Base-by-base conservation (phyloP, 2,888 invertebrate genomes). In the Macrophya alboannulata region DNA sequence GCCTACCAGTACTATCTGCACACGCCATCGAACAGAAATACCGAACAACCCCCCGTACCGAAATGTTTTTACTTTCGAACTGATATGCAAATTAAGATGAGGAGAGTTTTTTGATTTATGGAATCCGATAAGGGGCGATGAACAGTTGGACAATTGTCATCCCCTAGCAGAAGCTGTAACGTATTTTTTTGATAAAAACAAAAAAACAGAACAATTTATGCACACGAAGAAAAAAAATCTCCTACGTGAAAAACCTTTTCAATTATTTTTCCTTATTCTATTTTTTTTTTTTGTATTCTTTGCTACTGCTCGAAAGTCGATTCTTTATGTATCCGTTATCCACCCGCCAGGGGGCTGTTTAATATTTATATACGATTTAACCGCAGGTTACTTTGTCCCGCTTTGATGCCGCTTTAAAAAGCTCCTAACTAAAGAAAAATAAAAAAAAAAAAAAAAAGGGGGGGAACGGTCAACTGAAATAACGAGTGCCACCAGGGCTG, bases 361-460 rank as follows among this genome's bases (percentile, higher is more conserved):
- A 59, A 48, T 79, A 79, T 79, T 79, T 59, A 72, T 72, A 72
- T 12, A 1, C n/a, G 72, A 72, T 72, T 43, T 21, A 72, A 25
- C 48, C 37, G 37, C 79, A 31, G 4, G 45, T 79, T 79, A 79
- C 40, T 59, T 62, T 40, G 31, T 48, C 48, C 3, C 21, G 55
- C 59, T 40, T 79, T 55, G 72, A 72, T 43, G 45, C 9, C 21
- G 43, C 40, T 74, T 31, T 74, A 74, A 74, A 74, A 74, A 74
- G 45, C 72, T 45, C 45, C 72, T 74, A 45, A 21, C 72, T 74
- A 9, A 74, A 31, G 3, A 31, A 31, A 31, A 31, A 31, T 1
- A 31, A 31, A 31, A 31, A 31, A 31, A 31, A 31, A 31, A 31
- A 31, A 31, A 31, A 31, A 40, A 74, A 74, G 45, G 45, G 21